Base-by-base conservation (phyloP, 2,888 invertebrate genomes). In the Harpalus rufipes region DNA sequence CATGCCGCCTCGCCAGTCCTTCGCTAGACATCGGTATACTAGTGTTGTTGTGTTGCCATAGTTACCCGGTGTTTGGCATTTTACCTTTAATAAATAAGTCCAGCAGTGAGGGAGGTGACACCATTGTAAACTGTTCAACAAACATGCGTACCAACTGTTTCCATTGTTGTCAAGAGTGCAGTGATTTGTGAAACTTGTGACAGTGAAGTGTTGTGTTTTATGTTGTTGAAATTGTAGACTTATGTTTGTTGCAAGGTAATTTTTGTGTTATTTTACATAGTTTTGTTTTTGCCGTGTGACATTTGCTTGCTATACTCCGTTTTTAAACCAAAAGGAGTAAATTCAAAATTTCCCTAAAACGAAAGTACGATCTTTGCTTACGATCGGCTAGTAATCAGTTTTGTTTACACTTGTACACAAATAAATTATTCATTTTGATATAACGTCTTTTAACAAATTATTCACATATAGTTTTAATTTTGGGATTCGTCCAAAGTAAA, bases 181-280 rank as follows among this genome's bases (percentile, higher is more conserved):
- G 72, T 74, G 72, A 32, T 5, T 32, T 74, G 14, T 68, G 68
- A 32, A 79, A 79, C 25, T 14, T 56, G 79, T 79, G 59, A 25
- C 59, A 65, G 32, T 21, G n/a, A 63, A 63, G 32, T 21, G n/a
- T 41, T 68, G 68, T 74, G 72, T 74, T 74, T 56, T 56, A 72
- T 81, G 72, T 65, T 68, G 25, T 68, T 81, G 56, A 81, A 56
- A 72, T 72, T 72, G 68, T 81, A 81, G 81, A 81, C 81, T 81
- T 81, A 81, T 81, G 81, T 81, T 81, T 56, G 61, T 81, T 56
- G 68, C 65, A 81, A 81, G 81, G 81, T 81, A 81, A 81, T 68
- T 56, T 44, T 81, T 81, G 80, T 61, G 39, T 81, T 14, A 41
- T 16, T 72, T 25, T 68, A n/a, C 12, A 12, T 78, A 78, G 14